Conservation (phyloP, 2,113 vertebrate species). For the Tragelaphus scriptus region DNA sequence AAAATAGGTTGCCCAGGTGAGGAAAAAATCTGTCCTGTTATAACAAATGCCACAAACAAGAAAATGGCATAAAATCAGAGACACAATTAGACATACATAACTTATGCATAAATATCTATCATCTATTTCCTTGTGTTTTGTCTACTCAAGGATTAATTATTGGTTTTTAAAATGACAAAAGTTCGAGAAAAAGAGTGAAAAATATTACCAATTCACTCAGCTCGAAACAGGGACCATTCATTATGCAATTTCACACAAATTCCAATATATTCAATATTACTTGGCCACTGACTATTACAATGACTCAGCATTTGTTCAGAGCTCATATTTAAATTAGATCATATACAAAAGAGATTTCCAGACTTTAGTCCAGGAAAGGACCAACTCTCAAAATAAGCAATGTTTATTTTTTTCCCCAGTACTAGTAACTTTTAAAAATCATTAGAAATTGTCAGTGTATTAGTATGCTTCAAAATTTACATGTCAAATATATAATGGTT, state of each 20-base stretch:
- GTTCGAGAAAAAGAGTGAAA: not conserved
- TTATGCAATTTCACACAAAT: not conserved
- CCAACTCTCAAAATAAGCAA: constrained; percentile 36
- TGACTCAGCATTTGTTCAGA: constrained; percentile 46
- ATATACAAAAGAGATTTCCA: constrained; percentile 24
- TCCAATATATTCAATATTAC: constrained; percentile 29
- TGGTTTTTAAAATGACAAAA: constrained; percentile 12
- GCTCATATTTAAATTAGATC: constrained; percentile 3
- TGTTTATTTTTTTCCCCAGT: not conserved
- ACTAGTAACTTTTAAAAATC: constrained; percentile 24
- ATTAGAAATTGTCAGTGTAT: not conserved
- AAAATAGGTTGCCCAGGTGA: not conserved
- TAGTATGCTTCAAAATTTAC: constrained; percentile 61
- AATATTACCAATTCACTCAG: not conserved
- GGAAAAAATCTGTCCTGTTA: not conserved
- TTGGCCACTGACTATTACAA: not conserved
- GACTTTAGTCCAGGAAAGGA: constrained; percentile 19
- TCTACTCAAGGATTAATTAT: constrained; percentile 16
- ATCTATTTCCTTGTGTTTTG: not conserved
- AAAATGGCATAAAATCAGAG: constrained; percentile 26
- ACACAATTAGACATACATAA: constrained; percentile 41
- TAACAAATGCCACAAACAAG: constrained; percentile 33
- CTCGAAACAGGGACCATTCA: constrained; percentile 21
- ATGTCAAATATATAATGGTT: constrained; percentile 41
- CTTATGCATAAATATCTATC: constrained; percentile 47